These are phyloP conservation scores for Tetanocera ferruginea DNA, from an alignment of 2,888 invertebrate genomes.

Conservation along the genomic window DNA sequence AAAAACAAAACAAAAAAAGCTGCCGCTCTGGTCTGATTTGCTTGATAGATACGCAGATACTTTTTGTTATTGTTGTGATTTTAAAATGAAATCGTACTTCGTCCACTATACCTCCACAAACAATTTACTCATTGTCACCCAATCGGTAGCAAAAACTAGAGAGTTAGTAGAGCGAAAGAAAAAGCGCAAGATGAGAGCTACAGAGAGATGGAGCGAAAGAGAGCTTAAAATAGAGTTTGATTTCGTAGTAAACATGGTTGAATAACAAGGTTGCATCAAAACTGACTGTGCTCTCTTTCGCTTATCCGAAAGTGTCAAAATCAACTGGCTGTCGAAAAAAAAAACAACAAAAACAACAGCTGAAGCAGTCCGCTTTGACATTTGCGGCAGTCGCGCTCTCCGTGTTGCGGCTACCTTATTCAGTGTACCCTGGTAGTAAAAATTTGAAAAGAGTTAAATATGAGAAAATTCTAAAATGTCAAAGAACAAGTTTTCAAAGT, in stretches of 20 bases:
- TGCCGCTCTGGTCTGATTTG: background rate
- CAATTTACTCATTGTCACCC: constrained; percentile 32
- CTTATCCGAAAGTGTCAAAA: too few relatives aligned
- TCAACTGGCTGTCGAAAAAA: too few relatives aligned
- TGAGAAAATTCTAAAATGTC: background rate
- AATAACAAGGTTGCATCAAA: too few relatives aligned
- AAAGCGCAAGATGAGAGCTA: background rate
- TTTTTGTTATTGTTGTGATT: constrained; percentile 2
- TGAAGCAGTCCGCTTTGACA: too few relatives aligned
- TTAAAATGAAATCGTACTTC: constrained; percentile 16
- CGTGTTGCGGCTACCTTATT: too few relatives aligned
- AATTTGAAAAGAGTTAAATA: background rate
- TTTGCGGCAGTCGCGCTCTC: too few relatives aligned
- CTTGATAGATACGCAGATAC: constrained; percentile 12
- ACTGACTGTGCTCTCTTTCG: too few relatives aligned
- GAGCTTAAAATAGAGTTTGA: too few relatives aligned
- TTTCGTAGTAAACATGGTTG: too few relatives aligned
- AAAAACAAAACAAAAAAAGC: background rate
- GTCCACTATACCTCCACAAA: constrained; percentile 8
- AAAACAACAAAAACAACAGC: too few relatives aligned
- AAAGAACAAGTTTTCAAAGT: too few relatives aligned
- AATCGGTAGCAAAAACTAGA: constrained; percentile 11
- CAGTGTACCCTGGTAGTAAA: too few relatives aligned
- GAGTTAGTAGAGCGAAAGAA: background rate
- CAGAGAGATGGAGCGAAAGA: background rate